A percentile compares a stretch with the other conserved stretches of the same genome.
Evolutionary conservation across 2,113 vertebrate species (phyloP).

Genomic region (Ciconia boyciana): DNA sequence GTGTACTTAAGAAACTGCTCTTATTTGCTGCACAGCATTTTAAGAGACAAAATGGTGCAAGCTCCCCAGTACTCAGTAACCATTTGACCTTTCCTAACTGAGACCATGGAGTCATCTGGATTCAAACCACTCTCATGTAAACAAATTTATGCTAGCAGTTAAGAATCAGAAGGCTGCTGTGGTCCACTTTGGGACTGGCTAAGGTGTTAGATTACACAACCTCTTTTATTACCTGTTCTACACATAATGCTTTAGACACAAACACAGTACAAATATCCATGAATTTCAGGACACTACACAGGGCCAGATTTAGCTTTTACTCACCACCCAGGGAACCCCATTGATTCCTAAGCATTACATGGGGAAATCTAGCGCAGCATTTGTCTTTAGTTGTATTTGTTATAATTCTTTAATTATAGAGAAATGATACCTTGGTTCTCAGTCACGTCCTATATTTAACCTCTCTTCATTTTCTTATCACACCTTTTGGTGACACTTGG

Average conservation of each 20-base stretch:
- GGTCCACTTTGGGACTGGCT: constrained; percentile 35
- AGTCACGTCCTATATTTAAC: background rate
- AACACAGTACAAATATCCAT: background rate
- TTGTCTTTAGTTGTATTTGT: background rate
- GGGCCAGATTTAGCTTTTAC: constrained; percentile 11
- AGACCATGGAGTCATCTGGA: constrained; percentile 5
- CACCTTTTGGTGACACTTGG: constrained; percentile 53
- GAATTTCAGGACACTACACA: background rate
- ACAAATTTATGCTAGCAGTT: background rate
- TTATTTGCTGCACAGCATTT: constrained; percentile 1
- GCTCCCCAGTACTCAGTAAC: background rate
- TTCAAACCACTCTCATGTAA: background rate
- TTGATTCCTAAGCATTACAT: background rate
- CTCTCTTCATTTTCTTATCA: background rate
- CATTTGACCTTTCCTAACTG: background rate
- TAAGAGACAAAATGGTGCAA: constrained; percentile 22
- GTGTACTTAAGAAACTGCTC: background rate
- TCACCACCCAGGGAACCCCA: background rate
- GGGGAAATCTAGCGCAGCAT: background rate
- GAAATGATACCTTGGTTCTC: background rate
- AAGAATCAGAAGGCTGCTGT: constrained; percentile 30
- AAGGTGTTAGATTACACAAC: constrained; percentile 13
- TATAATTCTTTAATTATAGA: background rate
- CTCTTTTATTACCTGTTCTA: constrained; percentile 26
- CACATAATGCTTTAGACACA: background rate